Percentiles rank a stretch among this genome's conserved stretches.
Conservation (phyloP, 2,888 invertebrate genomes). For the Odontocolon sp. region DNA sequence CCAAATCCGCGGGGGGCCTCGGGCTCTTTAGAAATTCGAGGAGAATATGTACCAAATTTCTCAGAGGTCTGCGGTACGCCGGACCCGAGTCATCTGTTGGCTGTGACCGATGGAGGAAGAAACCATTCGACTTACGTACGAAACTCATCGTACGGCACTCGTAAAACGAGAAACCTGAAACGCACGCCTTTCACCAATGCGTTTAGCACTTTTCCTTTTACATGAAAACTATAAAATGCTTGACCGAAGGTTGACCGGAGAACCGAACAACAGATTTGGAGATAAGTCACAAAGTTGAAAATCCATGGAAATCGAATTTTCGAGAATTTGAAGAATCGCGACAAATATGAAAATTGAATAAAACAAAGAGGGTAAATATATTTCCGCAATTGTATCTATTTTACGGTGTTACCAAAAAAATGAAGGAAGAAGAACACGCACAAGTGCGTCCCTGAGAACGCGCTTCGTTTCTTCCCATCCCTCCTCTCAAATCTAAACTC, state of each 20-base stretch:
- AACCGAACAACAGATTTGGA: too few relatives aligned
- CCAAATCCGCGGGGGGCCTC: conserved; percentile 56
- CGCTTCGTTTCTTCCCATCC: conserved; percentile 38
- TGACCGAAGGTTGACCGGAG: too few relatives aligned
- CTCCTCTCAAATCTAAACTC: conserved; percentile 37
- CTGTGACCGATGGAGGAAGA: background rate
- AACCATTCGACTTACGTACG: background rate
- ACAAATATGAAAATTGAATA: too few relatives aligned
- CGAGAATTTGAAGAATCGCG: too few relatives aligned
- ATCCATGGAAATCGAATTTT: too few relatives aligned
- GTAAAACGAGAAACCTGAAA: conserved; percentile 5
- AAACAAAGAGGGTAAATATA: too few relatives aligned
- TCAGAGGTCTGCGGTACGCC: background rate
- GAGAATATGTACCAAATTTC: conserved; percentile 32
- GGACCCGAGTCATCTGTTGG: background rate
- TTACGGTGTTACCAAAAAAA: conserved; percentile 7
- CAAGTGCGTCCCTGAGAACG: conserved; percentile 67
- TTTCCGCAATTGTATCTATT: too few relatives aligned
- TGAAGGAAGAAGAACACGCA: conserved; percentile 41
- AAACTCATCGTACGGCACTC: background rate
- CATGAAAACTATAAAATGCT: too few relatives aligned
- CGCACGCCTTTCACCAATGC: background rate
- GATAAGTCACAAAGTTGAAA: too few relatives aligned
- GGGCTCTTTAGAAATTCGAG: conserved; percentile 55
- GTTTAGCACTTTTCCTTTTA: background rate